Evolutionary conservation across 2,888 invertebrate species (phyloP), one percentile per base, ranked within the genome.

Genomic region (Acrobasis suavella): DNA sequence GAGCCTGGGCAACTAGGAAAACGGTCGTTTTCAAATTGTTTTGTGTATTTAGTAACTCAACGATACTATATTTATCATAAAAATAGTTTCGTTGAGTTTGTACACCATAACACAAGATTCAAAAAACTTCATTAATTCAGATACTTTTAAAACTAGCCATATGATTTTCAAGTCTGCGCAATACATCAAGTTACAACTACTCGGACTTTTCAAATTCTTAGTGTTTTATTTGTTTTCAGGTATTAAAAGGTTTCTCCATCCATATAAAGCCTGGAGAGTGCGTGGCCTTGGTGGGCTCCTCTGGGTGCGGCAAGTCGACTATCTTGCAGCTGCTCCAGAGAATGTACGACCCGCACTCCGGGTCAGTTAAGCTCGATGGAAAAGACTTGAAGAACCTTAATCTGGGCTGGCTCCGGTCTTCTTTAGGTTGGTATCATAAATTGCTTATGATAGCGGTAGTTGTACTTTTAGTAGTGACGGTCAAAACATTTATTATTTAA

Each of bases 221-320:
- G 50, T 66, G 37, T 37, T 55, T 66, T 59, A 37, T 32, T 59
- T 37, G 8, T 50, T 63, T 69, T 9, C 80, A 94, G 90, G 93
- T 97, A 37, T 86, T 97, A 0, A 94, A 95, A 78, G 96, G 95
- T 0, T 85, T 96, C 38, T 93, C 93, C 37, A 83, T 96, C 54
- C 92, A 93, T 55, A 93, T 96, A 32, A 93, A 93, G 69, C 85
- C 94, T 7, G 96, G 96, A 0, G 94, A 96, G 80, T 95, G 95
- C 42, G 95, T 96, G 1, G 96, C 96, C 0, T 84, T 96, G 49
- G 96, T 96, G 0, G 96, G 95, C 0, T 94, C 95, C 14, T 95
- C 95, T 12, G 97, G 97, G 0, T 96, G 96, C 79, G 97, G 97
- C 2, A 97, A 97, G 82, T 96, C 96, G 0, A 97, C 97, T 0